These are phyloP conservation scores for Oncorhynchus masou DNA, from an alignment of 2,113 vertebrate species.

Conservation along the genomic window DNA sequence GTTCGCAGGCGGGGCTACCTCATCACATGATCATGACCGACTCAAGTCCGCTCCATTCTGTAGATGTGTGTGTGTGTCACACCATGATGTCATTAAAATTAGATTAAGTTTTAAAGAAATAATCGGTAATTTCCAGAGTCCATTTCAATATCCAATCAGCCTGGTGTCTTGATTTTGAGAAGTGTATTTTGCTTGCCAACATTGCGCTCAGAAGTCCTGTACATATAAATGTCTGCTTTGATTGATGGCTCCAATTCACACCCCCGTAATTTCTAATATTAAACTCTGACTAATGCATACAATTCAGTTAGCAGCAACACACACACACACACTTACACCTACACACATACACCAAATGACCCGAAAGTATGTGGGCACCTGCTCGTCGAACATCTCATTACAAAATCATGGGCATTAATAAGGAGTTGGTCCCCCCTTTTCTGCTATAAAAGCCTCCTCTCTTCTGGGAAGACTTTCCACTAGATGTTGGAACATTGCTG, in stretches of 20 bases:
- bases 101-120: slow-evolving; percentile 53
- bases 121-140: slow-evolving; percentile 57
- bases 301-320: slow-evolving; percentile 42
- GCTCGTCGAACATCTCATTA: too few species aligned
- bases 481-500: too few species aligned
- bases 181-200: slow-evolving; percentile 49
- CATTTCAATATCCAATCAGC: neutral
- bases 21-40: too few species aligned
- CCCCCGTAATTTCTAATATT: slow-evolving; percentile 66
- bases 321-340: too few species aligned
- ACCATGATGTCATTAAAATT: slow-evolving; percentile 52
- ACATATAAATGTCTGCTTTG: slow-evolving; percentile 60
- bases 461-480: too few species aligned
- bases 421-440: too few species aligned
- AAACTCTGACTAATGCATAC: slow-evolving; percentile 69
- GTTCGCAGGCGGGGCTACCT: too few species aligned
- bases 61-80: slow-evolving; percentile 35
- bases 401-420: too few species aligned
- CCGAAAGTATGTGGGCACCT: too few species aligned
- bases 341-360: neutral
- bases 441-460: too few species aligned
- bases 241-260: slow-evolving; percentile 74
- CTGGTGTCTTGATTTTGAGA: slow-evolving; percentile 38
- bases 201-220: slow-evolving; percentile 38
- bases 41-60: neutral